phyloP scores from a whole-genome alignment of 2,113 vertebrate species.

The Tetrao urogallus region DNA sequence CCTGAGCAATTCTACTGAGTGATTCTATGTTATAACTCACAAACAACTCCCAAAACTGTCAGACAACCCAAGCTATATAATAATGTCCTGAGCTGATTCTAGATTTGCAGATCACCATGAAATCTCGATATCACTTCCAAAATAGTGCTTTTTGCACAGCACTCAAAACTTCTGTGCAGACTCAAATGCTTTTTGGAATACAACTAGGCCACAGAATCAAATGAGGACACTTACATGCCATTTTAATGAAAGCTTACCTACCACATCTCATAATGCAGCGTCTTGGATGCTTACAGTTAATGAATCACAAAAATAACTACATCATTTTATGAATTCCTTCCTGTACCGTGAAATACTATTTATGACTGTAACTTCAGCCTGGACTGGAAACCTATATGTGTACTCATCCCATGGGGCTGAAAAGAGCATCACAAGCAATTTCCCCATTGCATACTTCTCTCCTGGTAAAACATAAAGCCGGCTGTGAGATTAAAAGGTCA shows the following conservation, averaged over 20 bases:
- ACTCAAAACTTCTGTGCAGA: not conserved
- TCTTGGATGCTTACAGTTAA: not conserved
- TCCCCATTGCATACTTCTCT: not conserved
- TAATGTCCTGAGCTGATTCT: not conserved
- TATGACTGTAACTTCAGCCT: not conserved
- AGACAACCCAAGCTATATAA: not conserved
- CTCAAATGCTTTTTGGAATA: not conserved
- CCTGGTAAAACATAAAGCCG: not conserved
- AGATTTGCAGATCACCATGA: not conserved
- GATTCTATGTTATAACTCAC: not conserved
- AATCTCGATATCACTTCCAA: not conserved
- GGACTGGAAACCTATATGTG: not conserved
- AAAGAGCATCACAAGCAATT: not conserved
- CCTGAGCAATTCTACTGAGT: too few relatives aligned
- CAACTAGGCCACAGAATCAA: not conserved
- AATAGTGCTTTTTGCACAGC: not conserved
- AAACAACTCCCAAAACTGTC: not conserved
- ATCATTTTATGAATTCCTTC: not conserved
- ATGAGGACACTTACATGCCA: not conserved
- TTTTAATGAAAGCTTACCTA: not conserved
- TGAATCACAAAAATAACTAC: not conserved
- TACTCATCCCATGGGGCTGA: not conserved
- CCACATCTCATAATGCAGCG: not conserved
- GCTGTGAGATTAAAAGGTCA: constrained; percentile 15
- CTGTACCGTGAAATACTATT: not conserved